Conservation (phyloP, 1,140 invertebrate genomes). For the Cydia amplana region DNA sequence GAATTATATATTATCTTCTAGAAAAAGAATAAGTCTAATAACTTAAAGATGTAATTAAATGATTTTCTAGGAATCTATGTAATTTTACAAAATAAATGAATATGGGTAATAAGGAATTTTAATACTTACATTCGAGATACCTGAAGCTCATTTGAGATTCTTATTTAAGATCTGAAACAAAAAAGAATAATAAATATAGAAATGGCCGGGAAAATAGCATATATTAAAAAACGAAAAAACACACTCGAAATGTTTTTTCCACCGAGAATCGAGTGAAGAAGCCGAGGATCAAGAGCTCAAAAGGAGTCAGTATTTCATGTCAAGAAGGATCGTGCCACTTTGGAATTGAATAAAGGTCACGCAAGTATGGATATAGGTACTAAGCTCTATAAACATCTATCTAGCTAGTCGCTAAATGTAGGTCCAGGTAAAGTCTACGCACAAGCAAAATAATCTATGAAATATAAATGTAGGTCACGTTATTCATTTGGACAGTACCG, state of each 20-base stretch:
- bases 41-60: neutral
- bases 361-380: neutral
- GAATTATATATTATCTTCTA: neutral
- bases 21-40: neutral
- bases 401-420: too few relatives aligned
- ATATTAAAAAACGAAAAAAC: neutral
- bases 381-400: too few relatives aligned
- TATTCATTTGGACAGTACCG: neutral
- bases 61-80: neutral
- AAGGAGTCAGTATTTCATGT: conserved; percentile 13
- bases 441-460: neutral
- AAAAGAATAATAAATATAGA: conserved; percentile 33
- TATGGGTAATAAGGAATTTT: neutral
- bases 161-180: conserved; percentile 48
- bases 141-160: conserved; percentile 54
- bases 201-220: neutral
- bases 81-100: neutral
- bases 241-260: neutral
- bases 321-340: neutral
- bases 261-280: neutral
- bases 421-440: neutral
- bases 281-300: neutral
- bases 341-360: neutral
- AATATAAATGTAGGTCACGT: conserved; percentile 10
- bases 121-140: conserved; percentile 53